Evolutionary conservation across 2,113 vertebrate genomes (phyloP), one percentile per base, ranked within the genome.

Genomic region (Platysternon megacephalum): DNA sequence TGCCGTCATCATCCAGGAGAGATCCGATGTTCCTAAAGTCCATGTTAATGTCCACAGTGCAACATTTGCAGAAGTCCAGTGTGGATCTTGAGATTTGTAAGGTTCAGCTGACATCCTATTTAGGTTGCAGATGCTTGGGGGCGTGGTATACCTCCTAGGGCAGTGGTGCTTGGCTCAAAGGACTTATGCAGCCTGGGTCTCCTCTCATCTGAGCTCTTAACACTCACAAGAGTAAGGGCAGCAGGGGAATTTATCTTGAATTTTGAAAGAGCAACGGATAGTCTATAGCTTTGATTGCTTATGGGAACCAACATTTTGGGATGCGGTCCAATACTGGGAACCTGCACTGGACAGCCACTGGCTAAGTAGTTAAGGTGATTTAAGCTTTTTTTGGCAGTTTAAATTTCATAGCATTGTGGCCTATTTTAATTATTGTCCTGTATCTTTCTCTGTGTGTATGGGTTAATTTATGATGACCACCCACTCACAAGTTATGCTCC

Each of bases 381-480:
- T 35, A 65, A 65, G 29, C 32, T 12, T 19, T n/a, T n/a, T 29
- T 17, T 68, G 19, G 24, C 49, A 35, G 11, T 78, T 88, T 13
- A 46, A 68, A 78, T 2, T 21, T 80, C 68, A 4, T 86, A 91
- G 86, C 46, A 51, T 1, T 42, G 21, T 2, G 1, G 55, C 17
- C 28, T 61, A 26, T 88, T 86, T 68, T 91, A 44, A 85, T n/a
- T 28, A 22, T 61, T 39, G 52, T 65, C n/a, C 74, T 74, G 2
- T 7, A 32, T 22, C 16, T 68, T 68, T 17, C 13, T 68, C 13
- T 68, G 7, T n/a, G 35, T 17, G 6, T 2, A 0, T 51, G 65
- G 80, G 42, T 53, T 83, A 53, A 90, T 85, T 96, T 90, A 16
- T 26, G 52, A 85, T 92, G 88, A 9, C 12, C 84, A 78, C 6